A percentile compares a stretch with the other conserved stretches of the same genome.
Conservation (phyloP, 2,888 invertebrate species). For the Thumatha senex region DNA sequence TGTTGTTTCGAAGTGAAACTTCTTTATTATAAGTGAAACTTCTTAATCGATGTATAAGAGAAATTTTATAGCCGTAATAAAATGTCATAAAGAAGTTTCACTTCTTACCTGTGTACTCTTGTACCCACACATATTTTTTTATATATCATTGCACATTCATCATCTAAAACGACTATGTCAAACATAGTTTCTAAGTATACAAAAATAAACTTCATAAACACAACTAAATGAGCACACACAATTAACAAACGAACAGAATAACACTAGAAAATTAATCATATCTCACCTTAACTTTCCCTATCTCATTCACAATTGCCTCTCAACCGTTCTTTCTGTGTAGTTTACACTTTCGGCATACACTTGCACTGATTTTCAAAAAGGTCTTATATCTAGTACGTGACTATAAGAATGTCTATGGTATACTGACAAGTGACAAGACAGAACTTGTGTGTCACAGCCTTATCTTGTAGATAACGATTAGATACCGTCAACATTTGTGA, state of each 20-base stretch:
- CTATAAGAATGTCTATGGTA: background rate
- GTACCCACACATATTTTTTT: too few relatives aligned
- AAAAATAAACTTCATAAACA: background rate
- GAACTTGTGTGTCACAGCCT: slow-evolving; percentile 20
- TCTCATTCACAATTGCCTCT: background rate
- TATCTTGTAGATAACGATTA: slow-evolving; percentile 33
- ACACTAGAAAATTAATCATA: background rate
- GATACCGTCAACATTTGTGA: slow-evolving; percentile 11
- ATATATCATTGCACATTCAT: too few relatives aligned
- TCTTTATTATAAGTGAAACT: too few relatives aligned
- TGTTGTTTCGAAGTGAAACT: too few relatives aligned
- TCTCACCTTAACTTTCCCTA: background rate
- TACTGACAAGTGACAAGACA: slow-evolving; percentile 16
- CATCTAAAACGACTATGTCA: too few relatives aligned
- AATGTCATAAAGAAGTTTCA: too few relatives aligned
- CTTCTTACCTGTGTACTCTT: too few relatives aligned
- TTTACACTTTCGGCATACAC: background rate
- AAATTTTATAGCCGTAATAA: too few relatives aligned
- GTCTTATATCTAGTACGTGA: background rate
- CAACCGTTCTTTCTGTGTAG: background rate
- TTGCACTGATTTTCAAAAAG: background rate
- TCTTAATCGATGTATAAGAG: too few relatives aligned
- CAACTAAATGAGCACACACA: background rate
- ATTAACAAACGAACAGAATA: background rate
- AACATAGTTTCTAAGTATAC: too few relatives aligned